Evolutionary conservation across 2,797 vertebrate genomes (phyloP), one percentile per base, ranked within the genome.

Genomic region (Syngnathus acus): DNA sequence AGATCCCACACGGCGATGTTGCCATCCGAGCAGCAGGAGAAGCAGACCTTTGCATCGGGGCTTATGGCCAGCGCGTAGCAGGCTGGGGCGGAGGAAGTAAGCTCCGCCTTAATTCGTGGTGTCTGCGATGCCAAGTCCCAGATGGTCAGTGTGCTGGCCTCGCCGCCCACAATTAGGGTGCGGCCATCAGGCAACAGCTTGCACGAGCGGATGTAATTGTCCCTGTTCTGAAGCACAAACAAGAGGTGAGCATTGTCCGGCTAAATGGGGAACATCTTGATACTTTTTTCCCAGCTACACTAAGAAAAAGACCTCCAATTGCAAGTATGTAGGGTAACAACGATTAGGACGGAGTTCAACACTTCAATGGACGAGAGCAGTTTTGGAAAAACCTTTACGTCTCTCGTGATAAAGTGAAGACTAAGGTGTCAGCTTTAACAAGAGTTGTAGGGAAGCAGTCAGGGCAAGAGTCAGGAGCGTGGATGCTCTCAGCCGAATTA

Each of bases 161-260:
- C 95, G 0, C 95, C 95, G 0, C 95, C 95, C 78, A 98, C 95
- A 4, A 98, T 98, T 53, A 98, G 93, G 40, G 94, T 98, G 86
- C 95, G 95, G 51, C 95, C 95, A 0, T 98, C 95, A 0, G 95
- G 95, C 68, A 98, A 89, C 80, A 98, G 93, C 81, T 98, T 98
- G 90, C 95, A 98, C n/a, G 95, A 98, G 72, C 95, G 95, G 89
- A 97, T 98, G 84, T 98, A 98, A 90, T 98, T 97, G 89, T 98
- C 95, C 69, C 95, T 85, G 90, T 98, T 98, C 95, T 98, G 72
- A 47, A 79, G 73, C 14, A 2, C 47, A 54, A 61, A 75, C 40
- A 17, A 38, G 19, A 23, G n/a, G 54, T 66, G 65, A 51, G 47
- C 37, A 38, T 48, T 21, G 17, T 37, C 21, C 21, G 7, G 39